Percentiles rank a stretch among this genome's conserved stretches.
Evolutionary conservation across 92 coral and sea anemone species (phyloP).

Genomic region (Nematostella vectensis): DNA sequence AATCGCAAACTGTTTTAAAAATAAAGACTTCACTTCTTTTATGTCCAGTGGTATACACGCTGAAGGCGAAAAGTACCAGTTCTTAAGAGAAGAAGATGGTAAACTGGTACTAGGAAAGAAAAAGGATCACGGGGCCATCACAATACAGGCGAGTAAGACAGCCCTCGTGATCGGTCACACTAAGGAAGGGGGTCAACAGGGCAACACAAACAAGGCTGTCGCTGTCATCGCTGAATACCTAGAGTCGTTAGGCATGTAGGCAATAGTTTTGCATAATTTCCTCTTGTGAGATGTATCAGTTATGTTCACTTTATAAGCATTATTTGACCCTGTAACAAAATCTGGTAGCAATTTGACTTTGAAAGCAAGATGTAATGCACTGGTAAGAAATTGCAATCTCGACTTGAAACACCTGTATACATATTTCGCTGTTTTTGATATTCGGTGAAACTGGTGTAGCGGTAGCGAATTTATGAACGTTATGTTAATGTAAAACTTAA

Average conservation of each 20-base stretch:
- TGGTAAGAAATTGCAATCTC: too few species aligned
- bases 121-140: slow-evolving; percentile 30
- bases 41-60: slow-evolving; percentile 19
- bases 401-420: too few species aligned
- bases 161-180: slow-evolving; percentile 47
- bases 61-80: slow-evolving; percentile 23
- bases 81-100: slow-evolving; percentile 44
- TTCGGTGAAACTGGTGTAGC: too few species aligned
- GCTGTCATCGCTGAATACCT: slow-evolving; percentile 59
- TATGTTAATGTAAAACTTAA: too few species aligned
- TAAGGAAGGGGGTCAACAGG: slow-evolving; percentile 53
- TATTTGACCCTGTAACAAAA: too few species aligned
- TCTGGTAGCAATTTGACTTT: too few species aligned
- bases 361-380: too few species aligned
- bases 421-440: too few species aligned
- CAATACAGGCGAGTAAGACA: slow-evolving; percentile 43
- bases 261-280: too few species aligned
- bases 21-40: slow-evolving; percentile 28
- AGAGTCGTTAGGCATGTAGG: slow-evolving; percentile 45
- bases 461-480: too few species aligned
- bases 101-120: slow-evolving; percentile 39
- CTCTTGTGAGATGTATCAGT: too few species aligned
- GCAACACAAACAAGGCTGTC: slow-evolving; percentile 54
- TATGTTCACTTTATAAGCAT: too few species aligned
- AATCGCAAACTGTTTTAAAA: slow-evolving; percentile 40